Evolutionary conservation across 2,113 vertebrate species (phyloP).

Genomic region (Apeltes quadracus): DNA sequence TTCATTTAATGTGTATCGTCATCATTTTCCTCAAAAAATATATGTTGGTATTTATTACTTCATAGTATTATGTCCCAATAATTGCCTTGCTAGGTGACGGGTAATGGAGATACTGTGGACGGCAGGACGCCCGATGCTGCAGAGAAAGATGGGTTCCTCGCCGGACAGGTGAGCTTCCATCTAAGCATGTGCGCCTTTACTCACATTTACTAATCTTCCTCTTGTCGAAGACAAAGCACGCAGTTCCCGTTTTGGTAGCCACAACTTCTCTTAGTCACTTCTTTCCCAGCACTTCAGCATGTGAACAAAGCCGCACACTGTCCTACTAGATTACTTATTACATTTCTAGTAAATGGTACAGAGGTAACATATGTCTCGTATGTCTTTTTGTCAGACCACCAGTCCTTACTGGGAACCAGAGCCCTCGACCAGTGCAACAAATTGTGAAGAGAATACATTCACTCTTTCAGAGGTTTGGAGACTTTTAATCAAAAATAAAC

Average conservation of each 20-base stretch:
- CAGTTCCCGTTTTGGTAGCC: background rate
- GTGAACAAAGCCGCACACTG: background rate
- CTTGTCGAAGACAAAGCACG: background rate
- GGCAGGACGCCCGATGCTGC: background rate
- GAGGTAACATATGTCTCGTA: background rate
- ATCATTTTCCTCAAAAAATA: background rate
- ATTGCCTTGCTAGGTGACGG: slow-evolving; percentile 28
- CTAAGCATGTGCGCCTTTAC: background rate
- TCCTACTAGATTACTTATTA: background rate
- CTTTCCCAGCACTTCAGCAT: background rate
- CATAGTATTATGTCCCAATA: background rate
- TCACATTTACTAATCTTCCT: background rate
- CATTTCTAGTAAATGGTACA: background rate
- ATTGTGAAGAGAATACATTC: accelerated
- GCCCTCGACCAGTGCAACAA: background rate
- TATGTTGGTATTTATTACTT: background rate
- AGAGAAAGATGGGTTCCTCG: background rate
- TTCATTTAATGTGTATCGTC: no score
- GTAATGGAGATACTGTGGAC: slow-evolving; percentile 17
- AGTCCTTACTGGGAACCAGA: background rate
- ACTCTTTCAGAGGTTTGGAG: slow-evolving; percentile 8
- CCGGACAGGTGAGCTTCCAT: slow-evolving; percentile 9
- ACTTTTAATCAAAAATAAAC: background rate
- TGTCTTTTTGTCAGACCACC: background rate
- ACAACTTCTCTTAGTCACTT: background rate